These are phyloP conservation scores for Pammene fasciana DNA, from an alignment of 2,888 invertebrate genomes.

Conservation along the genomic window DNA sequence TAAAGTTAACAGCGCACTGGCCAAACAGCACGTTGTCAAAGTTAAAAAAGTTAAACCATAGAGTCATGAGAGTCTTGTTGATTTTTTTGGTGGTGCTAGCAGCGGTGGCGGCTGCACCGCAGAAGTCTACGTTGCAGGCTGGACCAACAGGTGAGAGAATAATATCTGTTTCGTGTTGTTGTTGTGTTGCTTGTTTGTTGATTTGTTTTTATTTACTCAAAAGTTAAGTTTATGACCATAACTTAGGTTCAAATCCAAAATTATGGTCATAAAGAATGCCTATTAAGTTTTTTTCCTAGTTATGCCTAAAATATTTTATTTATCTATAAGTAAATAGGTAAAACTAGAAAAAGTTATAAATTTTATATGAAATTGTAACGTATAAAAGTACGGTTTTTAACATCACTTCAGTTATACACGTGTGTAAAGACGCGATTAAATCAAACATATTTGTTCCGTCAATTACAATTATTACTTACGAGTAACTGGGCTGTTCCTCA, in stretches of 20 bases:
- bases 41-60: constrained; percentile 6
- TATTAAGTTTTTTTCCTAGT: no score
- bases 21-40: background rate
- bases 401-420: no score
- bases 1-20: background rate
- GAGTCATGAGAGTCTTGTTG: constrained; percentile 28
- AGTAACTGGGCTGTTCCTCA: background rate
- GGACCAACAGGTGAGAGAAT: constrained; percentile 26
- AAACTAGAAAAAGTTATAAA: no score
- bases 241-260: no score
- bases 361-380: no score
- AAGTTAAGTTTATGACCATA: no score
- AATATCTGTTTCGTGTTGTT: background rate
- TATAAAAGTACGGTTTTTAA: no score
- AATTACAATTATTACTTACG: background rate
- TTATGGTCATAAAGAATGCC: no score
- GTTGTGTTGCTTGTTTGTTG: background rate
- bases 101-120: constrained; percentile 37
- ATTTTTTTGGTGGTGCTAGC: constrained; percentile 33
- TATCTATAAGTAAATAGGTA: no score
- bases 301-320: no score
- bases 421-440: background rate
- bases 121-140: constrained; percentile 29
- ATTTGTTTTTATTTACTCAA: no score
- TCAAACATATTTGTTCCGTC: background rate